These are phyloP conservation scores for Atopsyche davidsoni DNA, from an alignment of 1,140 invertebrate genomes.

Conservation along the genomic window DNA sequence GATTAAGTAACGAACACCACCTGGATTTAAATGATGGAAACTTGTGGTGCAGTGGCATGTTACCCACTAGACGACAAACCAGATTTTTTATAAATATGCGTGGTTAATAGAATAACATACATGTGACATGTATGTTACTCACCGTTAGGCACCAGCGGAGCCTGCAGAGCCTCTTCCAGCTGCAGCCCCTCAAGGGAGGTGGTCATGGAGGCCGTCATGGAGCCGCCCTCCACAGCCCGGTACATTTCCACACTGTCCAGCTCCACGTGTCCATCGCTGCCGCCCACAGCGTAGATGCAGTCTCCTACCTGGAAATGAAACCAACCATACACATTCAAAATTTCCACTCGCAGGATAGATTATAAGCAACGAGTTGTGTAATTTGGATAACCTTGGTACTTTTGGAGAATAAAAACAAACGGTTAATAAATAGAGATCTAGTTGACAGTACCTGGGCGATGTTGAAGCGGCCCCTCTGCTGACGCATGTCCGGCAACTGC, in stretches of 20 bases:
- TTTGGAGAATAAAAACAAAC: no score
- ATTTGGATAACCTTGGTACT: no score
- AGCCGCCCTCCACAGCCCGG: conserved; percentile 15
- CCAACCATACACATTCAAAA: no score
- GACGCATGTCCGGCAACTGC: conserved; percentile 59
- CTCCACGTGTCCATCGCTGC: conserved; percentile 62
- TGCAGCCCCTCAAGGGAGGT: conserved; percentile 24
- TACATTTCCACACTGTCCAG: conserved; percentile 53
- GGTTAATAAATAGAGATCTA: no score
- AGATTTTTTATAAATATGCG: no score
- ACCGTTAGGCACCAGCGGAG: conserved; percentile 3
- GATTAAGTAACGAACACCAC: no score
- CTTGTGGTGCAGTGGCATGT: no score
- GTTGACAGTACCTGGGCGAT: conserved; percentile 44
- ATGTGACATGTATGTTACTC: not conserved
- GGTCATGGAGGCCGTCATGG: conserved; percentile 22
- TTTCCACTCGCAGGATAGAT: no score
- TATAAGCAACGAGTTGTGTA: no score
- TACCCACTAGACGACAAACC: no score
- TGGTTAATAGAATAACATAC: no score
- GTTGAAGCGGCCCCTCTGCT: conserved; percentile 68
- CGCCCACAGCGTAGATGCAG: conserved; percentile 70
- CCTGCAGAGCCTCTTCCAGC: not conserved
- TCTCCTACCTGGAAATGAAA: conserved; percentile 48
- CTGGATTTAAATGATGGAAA: no score